These are phyloP conservation scores for Xenotilapia flavipinnis DNA, from an alignment of 2,113 vertebrate genomes.

Conservation along the genomic window DNA sequence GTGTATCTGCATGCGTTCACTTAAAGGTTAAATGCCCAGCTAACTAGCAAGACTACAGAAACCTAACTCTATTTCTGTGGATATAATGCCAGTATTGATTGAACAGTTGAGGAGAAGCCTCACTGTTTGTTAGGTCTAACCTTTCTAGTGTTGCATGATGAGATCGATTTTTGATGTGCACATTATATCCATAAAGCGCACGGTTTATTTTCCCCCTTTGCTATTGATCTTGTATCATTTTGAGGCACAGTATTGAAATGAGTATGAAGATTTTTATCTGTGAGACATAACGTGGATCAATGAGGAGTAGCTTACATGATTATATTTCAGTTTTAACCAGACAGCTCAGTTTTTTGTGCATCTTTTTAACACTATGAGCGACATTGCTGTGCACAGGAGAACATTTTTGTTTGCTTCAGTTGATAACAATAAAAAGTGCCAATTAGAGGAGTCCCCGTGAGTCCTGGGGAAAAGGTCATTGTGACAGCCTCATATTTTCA, in stretches of 20 bases:
- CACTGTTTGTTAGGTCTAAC: conserved; percentile 46
- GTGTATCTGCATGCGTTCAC: neutral
- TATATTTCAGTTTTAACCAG: conserved; percentile 49
- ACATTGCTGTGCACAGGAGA: neutral
- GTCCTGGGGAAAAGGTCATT: conserved; percentile 61
- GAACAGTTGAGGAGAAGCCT: conserved; percentile 9
- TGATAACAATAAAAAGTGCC: conserved; percentile 53
- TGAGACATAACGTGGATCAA: conserved; percentile 31
- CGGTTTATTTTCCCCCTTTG: conserved; percentile 25
- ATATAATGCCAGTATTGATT: conserved; percentile 57
- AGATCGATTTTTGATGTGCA: conserved; percentile 44
- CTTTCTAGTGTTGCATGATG: conserved; percentile 55
- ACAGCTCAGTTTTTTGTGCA: neutral
- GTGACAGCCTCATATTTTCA: conserved; percentile 55
- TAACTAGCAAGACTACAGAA: neutral
- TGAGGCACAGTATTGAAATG: conserved; percentile 27
- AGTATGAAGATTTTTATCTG: conserved; percentile 39
- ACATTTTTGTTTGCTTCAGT: conserved; percentile 26
- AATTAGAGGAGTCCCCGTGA: conserved; percentile 50
- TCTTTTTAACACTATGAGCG: neutral
- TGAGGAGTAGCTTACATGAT: conserved; percentile 23
- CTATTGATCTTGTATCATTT: conserved; percentile 54
- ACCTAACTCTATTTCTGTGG: conserved; percentile 16
- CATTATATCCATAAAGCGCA: conserved; percentile 48
- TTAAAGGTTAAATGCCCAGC: conserved; percentile 12